These are phyloP conservation scores for Drosophila borborema DNA, from an alignment of 2,888 invertebrate species.

Conservation along the genomic window DNA sequence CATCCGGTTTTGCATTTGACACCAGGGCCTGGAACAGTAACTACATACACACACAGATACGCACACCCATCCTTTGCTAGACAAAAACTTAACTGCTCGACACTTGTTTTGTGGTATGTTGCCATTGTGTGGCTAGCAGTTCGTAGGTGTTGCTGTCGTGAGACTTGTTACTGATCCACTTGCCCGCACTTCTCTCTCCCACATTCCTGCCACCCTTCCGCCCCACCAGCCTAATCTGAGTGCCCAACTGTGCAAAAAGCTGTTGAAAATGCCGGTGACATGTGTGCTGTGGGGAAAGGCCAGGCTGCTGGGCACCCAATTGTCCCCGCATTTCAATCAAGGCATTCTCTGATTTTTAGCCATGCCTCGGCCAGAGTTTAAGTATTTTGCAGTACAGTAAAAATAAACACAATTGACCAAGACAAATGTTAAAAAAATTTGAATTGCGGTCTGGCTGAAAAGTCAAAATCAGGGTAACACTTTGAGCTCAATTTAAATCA, in stretches of 20 bases:
- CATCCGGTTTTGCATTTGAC: conserved; percentile 80
- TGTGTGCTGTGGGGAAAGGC: conserved; percentile 44
- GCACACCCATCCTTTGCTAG: conserved; percentile 33
- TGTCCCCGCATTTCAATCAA: conserved; percentile 54
- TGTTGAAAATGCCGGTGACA: conserved; percentile 73
- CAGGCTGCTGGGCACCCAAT: conserved; percentile 22
- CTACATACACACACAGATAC: conserved; percentile 45
- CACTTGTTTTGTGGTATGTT: conserved; percentile 79
- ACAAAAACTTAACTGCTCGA: conserved; percentile 78
- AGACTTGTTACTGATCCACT: conserved; percentile 63
- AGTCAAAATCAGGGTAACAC: not conserved
- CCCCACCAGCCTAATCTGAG: conserved; percentile 25
- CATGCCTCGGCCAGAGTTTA: conserved; percentile 6
- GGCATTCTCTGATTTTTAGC: conserved; percentile 37
- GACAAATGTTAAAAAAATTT: conserved; percentile 1
- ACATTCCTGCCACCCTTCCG: not conserved
- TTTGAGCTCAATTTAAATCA: not conserved
- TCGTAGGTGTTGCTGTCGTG: conserved; percentile 56
- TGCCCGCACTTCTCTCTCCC: not conserved
- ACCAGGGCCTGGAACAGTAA: conserved; percentile 60
- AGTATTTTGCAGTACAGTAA: conserved; percentile 4
- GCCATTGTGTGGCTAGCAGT: conserved; percentile 56
- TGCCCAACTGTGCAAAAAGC: conserved; percentile 63
- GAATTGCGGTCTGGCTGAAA: not conserved
- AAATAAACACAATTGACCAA: not conserved